These are phyloP conservation scores for Propithecus coquereli DNA, from an alignment of 2,113 vertebrate genomes.

Conservation along the genomic window DNA sequence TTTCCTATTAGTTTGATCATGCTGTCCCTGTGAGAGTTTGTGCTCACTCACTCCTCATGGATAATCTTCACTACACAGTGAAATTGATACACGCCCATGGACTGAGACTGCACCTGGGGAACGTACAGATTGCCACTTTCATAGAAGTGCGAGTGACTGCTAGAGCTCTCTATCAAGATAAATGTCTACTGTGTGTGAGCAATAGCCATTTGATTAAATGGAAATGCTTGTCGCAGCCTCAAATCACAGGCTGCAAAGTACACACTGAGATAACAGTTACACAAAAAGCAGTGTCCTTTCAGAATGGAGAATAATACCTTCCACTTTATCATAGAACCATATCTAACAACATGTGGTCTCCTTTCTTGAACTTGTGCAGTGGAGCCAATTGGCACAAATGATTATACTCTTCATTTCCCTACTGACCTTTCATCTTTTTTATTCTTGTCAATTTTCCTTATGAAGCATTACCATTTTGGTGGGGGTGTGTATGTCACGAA, in stretches of 20 bases:
- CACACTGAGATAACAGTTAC: not conserved
- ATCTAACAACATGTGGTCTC: conserved; percentile 1
- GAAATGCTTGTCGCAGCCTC: not conserved
- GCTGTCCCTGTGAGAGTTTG: not conserved
- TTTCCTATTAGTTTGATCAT: not conserved
- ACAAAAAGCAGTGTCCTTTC: not conserved
- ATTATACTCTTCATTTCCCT: conserved; percentile 46
- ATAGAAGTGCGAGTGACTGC: not conserved
- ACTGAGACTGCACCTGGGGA: not conserved
- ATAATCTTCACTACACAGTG: not conserved
- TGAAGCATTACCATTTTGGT: conserved; percentile 17
- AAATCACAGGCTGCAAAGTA: not conserved
- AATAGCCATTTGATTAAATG: not conserved
- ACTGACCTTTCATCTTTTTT: conserved; percentile 55
- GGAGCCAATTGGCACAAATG: conserved; percentile 30
- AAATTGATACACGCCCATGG: not conserved
- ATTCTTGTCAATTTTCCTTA: conserved; percentile 45
- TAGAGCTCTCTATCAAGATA: not conserved
- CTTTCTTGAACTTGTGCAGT: not conserved
- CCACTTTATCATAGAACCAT: not conserved
- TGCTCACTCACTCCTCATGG: not conserved
- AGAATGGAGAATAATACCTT: not conserved
- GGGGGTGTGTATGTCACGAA: conserved; percentile 57
- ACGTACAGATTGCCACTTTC: not conserved
- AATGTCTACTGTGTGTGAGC: not conserved